phyloP scores from a whole-genome alignment of 2,888 invertebrate species.

The Saturnia japonica region DNA sequence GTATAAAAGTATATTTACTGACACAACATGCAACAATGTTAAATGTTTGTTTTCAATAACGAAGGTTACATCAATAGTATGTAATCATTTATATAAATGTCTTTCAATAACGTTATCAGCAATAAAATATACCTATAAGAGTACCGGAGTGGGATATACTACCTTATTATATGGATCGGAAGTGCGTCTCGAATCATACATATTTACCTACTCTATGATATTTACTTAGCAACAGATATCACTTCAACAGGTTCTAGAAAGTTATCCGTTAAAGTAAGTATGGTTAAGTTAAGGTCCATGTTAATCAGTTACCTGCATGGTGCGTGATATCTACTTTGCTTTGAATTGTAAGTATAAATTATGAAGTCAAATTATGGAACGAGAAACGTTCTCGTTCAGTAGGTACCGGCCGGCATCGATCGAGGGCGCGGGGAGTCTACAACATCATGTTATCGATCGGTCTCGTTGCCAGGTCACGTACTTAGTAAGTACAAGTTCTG shows the following conservation, averaged over 20 bases:
- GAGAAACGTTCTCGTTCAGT: constrained; percentile 21
- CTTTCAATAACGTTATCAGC: constrained; percentile 46
- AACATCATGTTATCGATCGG: constrained; percentile 52
- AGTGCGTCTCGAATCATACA: background rate
- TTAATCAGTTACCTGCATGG: background rate
- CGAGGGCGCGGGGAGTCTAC: constrained; percentile 25
- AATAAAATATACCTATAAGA: constrained; percentile 38
- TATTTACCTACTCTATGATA: no score
- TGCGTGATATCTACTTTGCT: constrained; percentile 1
- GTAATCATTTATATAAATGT: constrained; percentile 43
- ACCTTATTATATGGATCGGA: constrained; percentile 20
- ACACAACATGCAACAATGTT: constrained; percentile 10
- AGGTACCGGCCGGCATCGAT: constrained; percentile 28
- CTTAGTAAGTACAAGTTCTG: constrained; percentile 47
- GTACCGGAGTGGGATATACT: background rate
- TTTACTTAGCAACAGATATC: background rate
- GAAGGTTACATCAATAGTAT: constrained; percentile 55
- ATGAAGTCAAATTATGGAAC: constrained; percentile 5
- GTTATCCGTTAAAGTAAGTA: background rate
- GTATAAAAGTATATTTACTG: background rate
- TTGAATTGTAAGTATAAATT: background rate
- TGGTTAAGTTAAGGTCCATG: background rate
- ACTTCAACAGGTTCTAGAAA: background rate
- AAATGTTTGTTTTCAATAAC: constrained; percentile 26
- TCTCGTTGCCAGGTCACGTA: constrained; percentile 71